Evolutionary conservation across 2,888 invertebrate species (phyloP).

Genomic region (Leucophenga montana): DNA sequence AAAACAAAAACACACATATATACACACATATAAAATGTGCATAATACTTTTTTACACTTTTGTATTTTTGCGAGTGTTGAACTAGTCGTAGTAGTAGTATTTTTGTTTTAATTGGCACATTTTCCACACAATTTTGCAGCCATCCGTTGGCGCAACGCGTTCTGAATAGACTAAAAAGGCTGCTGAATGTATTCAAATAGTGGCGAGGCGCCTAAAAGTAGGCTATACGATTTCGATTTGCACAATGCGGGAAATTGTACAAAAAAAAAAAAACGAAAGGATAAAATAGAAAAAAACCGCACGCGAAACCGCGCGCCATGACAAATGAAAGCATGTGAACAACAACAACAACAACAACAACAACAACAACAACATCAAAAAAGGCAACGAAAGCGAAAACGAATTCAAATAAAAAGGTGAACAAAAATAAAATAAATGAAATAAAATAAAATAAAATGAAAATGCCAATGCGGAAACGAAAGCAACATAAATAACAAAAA

Average conservation of each 20-base stretch:
- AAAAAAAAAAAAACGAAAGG: constrained; percentile 15
- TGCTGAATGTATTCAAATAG: constrained; percentile 6
- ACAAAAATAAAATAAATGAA: neutral
- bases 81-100: neutral
- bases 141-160: neutral
- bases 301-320: neutral
- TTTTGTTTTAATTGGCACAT: constrained; percentile 20
- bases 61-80: neutral
- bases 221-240: constrained; percentile 26
- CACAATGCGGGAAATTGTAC: constrained; percentile 1
- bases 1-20: too few species aligned
- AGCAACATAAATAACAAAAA: neutral
- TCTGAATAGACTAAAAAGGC: constrained; percentile 14
- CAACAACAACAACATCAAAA: too few species aligned
- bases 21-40: neutral
- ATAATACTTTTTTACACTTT: neutral
- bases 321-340: neutral
- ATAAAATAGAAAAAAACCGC: constrained; percentile 14
- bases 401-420: constrained; percentile 11
- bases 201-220: constrained; percentile 24
- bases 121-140: neutral
- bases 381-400: constrained; percentile 16
- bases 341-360: too few species aligned
- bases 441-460: constrained; percentile 15
- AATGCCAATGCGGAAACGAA: neutral